These are phyloP conservation scores for Rhamphomyia laevipes DNA, from an alignment of 2,888 invertebrate genomes.

Conservation along the genomic window DNA sequence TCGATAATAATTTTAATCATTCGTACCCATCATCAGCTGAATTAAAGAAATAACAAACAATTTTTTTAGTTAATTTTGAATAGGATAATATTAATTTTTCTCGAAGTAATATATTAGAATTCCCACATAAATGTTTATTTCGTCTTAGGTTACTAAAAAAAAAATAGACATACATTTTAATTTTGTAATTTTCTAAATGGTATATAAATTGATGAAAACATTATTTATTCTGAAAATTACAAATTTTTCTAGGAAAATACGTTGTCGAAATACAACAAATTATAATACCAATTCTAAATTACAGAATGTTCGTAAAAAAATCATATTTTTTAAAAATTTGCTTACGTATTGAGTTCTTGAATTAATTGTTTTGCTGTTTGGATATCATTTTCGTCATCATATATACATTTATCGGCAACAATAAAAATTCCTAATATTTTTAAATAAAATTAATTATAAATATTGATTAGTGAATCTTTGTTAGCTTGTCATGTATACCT, in stretches of 20 bases:
- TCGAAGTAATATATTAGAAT: constrained; percentile 12
- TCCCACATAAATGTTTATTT: neutral
- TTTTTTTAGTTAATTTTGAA: constrained; percentile 20
- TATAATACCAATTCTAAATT: too few species aligned
- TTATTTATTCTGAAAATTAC: too few species aligned
- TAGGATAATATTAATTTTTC: constrained; percentile 29
- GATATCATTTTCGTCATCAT: constrained; percentile 28
- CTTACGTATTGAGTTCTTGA: constrained; percentile 12
- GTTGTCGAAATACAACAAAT: too few species aligned
- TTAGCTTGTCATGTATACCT: constrained; percentile 39
- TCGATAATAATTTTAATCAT: neutral
- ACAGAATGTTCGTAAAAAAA: too few species aligned
- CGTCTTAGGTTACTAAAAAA: neutral
- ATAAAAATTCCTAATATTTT: constrained; percentile 50
- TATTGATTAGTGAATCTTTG: neutral
- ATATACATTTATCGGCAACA: constrained; percentile 50
- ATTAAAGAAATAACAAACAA: constrained; percentile 26
- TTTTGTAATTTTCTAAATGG: too few species aligned
- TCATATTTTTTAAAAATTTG: too few species aligned
- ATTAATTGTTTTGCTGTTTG: constrained; percentile 12
- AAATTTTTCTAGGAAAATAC: too few species aligned
- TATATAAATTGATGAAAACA: too few species aligned
- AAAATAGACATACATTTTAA: too few species aligned
- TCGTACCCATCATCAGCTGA: neutral
- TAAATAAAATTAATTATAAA: neutral